Evolutionary conservation across 30 jellyfish, hydroid and myxozoan species (phyloP), one percentile per base, ranked within the genome.

Genomic region (Rhopilema esculentum): DNA sequence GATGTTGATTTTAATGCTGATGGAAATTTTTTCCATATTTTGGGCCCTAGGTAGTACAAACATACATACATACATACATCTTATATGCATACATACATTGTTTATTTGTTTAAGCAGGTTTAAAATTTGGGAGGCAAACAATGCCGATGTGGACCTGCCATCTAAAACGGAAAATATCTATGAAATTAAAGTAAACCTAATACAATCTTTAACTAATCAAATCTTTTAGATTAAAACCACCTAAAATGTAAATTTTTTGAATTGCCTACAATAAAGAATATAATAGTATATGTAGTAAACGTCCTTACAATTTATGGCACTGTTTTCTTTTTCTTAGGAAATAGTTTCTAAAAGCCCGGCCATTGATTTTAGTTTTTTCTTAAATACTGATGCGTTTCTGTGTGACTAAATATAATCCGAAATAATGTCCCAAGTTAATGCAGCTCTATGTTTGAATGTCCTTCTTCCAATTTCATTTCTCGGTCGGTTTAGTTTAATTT

Each of bases 401-500:
- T 77, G 88, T 53, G 80, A 17, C 88, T 77, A 33, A 77, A 77
- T 48, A 50, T 77, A 6, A 52, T 77, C 80, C 33, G 77, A 82
- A 23, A 77, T 49, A 77, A 21, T 77, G 82, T 77, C 49, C 88
- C 80, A 52, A 26, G 88, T 49, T 77, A 77, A 49, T 52, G 88
- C 88, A 77, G 88, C 88, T 48, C 82, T 27, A 77, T 50, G 82
- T 77, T 40, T 77, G 80, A 77, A 77, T 77, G 82, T 49, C 88
- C 88, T 77, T 40, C 88, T 77, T 77, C 88, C 77, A 40, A 77
- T 77, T 53, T 77, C 88, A 48, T 53, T 77, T 49, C 72, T 73
- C 71, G 82, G 82, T 77, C 77, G 51, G 49, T 52, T 77, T 77
- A 27, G 25, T 74, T 74, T 74, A 15, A 74, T 19, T 74, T 74